These are phyloP conservation scores for Tamias sibiricus DNA, from an alignment of 2,113 vertebrate species.

Conservation along the genomic window DNA sequence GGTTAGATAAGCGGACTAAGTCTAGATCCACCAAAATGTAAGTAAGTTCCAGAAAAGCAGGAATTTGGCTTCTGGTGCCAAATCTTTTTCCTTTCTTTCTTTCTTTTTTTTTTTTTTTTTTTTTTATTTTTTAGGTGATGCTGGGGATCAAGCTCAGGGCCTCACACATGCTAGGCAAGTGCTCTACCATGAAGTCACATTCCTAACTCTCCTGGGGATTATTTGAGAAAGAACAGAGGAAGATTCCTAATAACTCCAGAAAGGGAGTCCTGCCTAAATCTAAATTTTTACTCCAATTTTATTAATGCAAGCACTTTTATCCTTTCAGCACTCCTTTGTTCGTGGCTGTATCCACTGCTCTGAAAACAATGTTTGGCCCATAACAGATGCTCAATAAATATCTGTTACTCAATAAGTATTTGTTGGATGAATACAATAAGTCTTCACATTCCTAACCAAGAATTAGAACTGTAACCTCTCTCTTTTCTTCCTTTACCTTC, in stretches of 20 bases:
- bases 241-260: not conserved
- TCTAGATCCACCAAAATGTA: not conserved
- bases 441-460: slow-evolving; percentile 18
- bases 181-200: no score
- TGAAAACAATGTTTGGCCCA: not conserved
- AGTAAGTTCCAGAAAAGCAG: not conserved
- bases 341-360: not conserved
- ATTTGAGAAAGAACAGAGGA: not conserved
- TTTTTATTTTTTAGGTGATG: no score
- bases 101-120: no score
- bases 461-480: not conserved
- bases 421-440: not conserved
- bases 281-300: slow-evolving; percentile 12
- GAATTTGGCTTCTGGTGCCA: not conserved
- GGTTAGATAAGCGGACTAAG: not conserved
- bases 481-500: slow-evolving; percentile 8
- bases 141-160: no score
- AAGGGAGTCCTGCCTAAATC: not conserved
- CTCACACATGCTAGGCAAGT: no score
- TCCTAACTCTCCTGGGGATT: not conserved
- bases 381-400: not conserved
- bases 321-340: not conserved
- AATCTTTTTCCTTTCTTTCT: no score
- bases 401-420: not conserved
- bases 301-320: not conserved